Evolutionary conservation across 1,140 invertebrate species (phyloP).

Genomic region (Maniola jurtina): DNA sequence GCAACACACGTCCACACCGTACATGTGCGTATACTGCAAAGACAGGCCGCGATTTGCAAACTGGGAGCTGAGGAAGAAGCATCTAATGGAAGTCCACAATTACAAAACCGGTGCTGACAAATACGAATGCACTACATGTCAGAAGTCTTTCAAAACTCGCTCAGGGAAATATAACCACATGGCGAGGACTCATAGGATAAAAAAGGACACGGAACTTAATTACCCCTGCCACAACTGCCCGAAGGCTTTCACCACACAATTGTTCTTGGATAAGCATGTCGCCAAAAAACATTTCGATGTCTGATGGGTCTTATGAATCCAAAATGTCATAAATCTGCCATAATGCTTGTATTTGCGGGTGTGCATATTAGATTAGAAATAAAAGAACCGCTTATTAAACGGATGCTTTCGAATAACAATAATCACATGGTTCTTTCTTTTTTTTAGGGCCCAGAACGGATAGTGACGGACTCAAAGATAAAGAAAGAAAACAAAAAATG

Average conservation of each 20-base stretch:
- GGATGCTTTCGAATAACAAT: constrained; percentile 49
- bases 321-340: not conserved
- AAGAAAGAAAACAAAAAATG: constrained; percentile 69
- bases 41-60: constrained; percentile 67
- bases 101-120: constrained; percentile 61
- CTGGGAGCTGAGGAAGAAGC: constrained; percentile 64
- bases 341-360: not conserved
- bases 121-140: constrained; percentile 63
- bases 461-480: constrained; percentile 57
- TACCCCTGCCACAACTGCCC: constrained; percentile 63
- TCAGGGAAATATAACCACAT: constrained; percentile 72
- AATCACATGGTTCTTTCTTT: constrained; percentile 70
- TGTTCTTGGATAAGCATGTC: constrained; percentile 68
- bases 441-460: constrained; percentile 71
- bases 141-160: constrained; percentile 67
- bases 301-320: constrained; percentile 1
- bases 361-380: constrained; percentile 8
- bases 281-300: constrained; percentile 66
- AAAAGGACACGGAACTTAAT: constrained; percentile 60
- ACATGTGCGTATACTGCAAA: constrained; percentile 65
- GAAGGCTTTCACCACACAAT: constrained; percentile 63
- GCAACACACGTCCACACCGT: constrained; percentile 63
- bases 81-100: constrained; percentile 67
- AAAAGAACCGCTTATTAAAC: constrained; percentile 13
- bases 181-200: constrained; percentile 59